Evolutionary conservation across 2,888 invertebrate species (phyloP), one percentile per base, ranked within the genome.

Genomic region (Agriopis aurantiaria): DNA sequence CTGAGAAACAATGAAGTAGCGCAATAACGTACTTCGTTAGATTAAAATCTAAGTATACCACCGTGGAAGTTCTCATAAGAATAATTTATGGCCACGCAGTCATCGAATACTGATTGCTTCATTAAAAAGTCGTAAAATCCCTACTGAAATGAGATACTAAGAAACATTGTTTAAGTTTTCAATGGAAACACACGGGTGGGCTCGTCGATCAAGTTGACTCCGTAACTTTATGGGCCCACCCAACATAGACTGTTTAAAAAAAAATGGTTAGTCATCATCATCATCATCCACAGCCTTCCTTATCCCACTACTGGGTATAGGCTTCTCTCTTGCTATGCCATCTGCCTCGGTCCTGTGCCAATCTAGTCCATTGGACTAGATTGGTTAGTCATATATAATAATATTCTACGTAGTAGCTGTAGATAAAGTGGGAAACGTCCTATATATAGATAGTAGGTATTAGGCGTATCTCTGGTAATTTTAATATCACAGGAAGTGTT

Each of bases 71-170:
- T 6, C 8, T 23, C n/a, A 33, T n/a, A 23, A 17, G 45, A 45
- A 23, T 48, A 2, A 46, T 33, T 46, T 23, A 58, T 58, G 23
- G 46, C 48, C 23, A 12, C 46, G 23, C 46, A 23, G 46, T 58
- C 33, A 33, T 46, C 8, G 84, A 82, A 86, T 86, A 83, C 78
- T 80, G 71, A 86, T 82, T 60, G 75, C 77, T 77, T 70, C 55
- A 82, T 86, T 82, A 82, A 55, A 69, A 63, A 52, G 66, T 65
- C 68, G 55, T 74, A 65, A 66, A 73, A 67, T 67, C 46, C 48
- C 60, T 55, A 51, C 33, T 63, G 49, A 53, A 53, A 49, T 14
- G 52, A 64, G 49, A 59, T 67, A 63, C 66, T 71, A 45, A 59
- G 62, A 74, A 71, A 71, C 69, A n/a, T 51, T 68, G 52, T 59